These are phyloP conservation scores for Drosophila ananassae DNA, from an alignment of 1,140 invertebrate species.

Conservation along the genomic window DNA sequence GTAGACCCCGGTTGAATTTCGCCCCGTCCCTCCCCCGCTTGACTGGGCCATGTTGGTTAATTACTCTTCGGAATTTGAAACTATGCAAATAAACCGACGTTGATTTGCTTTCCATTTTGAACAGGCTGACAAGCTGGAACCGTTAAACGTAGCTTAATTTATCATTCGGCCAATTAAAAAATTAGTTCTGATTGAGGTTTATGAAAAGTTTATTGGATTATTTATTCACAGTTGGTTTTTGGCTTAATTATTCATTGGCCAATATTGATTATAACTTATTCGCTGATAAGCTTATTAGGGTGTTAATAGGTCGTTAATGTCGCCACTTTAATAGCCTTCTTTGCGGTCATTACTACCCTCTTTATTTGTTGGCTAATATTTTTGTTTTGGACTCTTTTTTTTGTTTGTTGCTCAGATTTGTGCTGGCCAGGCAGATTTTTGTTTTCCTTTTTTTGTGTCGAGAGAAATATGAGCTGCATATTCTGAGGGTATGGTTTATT, in stretches of 20 bases:
- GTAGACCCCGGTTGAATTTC: background rate
- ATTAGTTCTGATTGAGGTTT: conserved; percentile 30
- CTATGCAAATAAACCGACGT: conserved; percentile 39
- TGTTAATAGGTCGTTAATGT: conserved; percentile 19
- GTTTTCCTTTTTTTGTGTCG: conserved; percentile 17
- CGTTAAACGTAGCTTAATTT: conserved; percentile 37
- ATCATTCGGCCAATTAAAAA: conserved; percentile 37
- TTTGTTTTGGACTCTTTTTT: conserved; percentile 47
- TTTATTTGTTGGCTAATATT: conserved; percentile 46
- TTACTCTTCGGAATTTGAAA: conserved; percentile 33
- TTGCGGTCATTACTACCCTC: conserved; percentile 42
- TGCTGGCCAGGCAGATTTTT: conserved; percentile 45
- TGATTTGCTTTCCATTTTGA: conserved; percentile 32
- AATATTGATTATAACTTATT: conserved; percentile 1
- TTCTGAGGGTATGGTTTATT: conserved; percentile 38
- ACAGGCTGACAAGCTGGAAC: conserved; percentile 18
- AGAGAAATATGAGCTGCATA: conserved; percentile 68
- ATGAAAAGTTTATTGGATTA: conserved; percentile 14
- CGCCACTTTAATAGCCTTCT: conserved; percentile 20
- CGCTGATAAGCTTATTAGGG: conserved; percentile 12
- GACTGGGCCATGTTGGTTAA: conserved; percentile 36
- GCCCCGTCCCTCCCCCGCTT: conserved; percentile 10
- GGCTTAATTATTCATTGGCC: conserved; percentile 3
- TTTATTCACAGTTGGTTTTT: conserved; percentile 15
- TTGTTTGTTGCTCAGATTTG: conserved; percentile 12